Evolutionary conservation across 2,113 vertebrate genomes (phyloP), one percentile per base, ranked within the genome.

Genomic region (Aleadryas rufinucha): DNA sequence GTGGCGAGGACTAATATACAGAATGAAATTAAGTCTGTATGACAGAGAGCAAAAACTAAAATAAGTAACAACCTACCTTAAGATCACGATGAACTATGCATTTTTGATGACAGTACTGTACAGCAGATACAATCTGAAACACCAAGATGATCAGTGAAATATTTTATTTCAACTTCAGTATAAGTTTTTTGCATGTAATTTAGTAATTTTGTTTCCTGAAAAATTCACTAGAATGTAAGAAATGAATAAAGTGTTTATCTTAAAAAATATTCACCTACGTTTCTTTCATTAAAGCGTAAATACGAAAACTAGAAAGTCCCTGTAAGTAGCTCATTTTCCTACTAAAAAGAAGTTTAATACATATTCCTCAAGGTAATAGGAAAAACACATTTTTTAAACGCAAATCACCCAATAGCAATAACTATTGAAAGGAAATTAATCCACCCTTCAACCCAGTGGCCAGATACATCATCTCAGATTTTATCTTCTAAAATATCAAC

Each of bases 101-200:
- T 90, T 99, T 99, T 92, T 99, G 99, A 97, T 99, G 99, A 95
- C 99, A 99, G 97, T 99, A 99, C 97, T 99, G 99, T 88, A 99
- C 99, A 89, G 99, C 99, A 97, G 99, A 99, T 45, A 99, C 99
- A 95, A 99, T 99, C 99, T 99, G 98, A 97, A 99, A 98, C 39
- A 90, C 5, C 70, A 94, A 97, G 60, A 97, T 68, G 37, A 83
- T 75, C 31, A 87, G 33, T 71, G 74, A 93, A 69, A 90, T 49
- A 91, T 45, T 96, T 71, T 65, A 82, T 61, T 89, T 90, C 59
- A 80, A 47, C 23, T 39, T 83, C 35, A 70, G 22, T 26, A 0
- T n/a, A 72, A 61, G 7, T 37, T 84, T 84, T 89, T 69, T 3
- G 1, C 26, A 28, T 45, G 42, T n/a, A 33, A 83, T n/a, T 54